phyloP scores from a whole-genome alignment of 2,888 invertebrate species.

The Tuberolachnus salignus region DNA sequence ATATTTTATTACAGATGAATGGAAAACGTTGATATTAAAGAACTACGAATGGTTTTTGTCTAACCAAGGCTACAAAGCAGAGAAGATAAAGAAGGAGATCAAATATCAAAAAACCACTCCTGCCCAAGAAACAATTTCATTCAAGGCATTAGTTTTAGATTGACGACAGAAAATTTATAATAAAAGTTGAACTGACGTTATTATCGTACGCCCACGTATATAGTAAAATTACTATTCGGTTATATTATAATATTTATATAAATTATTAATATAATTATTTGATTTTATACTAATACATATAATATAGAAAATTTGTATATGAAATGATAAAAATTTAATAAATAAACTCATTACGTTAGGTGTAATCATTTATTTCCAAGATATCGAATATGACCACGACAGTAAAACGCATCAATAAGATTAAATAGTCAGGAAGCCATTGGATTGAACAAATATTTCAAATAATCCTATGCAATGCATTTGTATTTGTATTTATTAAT shows the following conservation, averaged over 20 bases:
- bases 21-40: constrained; percentile 58
- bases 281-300: neutral
- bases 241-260: neutral
- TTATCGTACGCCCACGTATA: neutral
- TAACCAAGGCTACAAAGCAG: constrained; percentile 56
- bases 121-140: constrained; percentile 58
- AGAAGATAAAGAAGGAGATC: constrained; percentile 39
- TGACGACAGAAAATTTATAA: constrained; percentile 55
- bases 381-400: constrained; percentile 12
- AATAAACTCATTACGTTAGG: neutral
- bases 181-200: neutral
- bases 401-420: too few species aligned
- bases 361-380: constrained; percentile 27
- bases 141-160: constrained; percentile 59
- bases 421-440: too few species aligned
- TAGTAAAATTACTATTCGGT: too few species aligned
- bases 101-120: constrained; percentile 36
- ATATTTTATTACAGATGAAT: constrained; percentile 57
- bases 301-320: neutral
- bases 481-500: too few species aligned
- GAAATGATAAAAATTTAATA: neutral
- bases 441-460: too few species aligned
- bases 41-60: constrained; percentile 59
- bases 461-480: too few species aligned
- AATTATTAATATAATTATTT: neutral